Conservation (phyloP, 2,888 invertebrate species). For the Saturnia pavonia region DNA sequence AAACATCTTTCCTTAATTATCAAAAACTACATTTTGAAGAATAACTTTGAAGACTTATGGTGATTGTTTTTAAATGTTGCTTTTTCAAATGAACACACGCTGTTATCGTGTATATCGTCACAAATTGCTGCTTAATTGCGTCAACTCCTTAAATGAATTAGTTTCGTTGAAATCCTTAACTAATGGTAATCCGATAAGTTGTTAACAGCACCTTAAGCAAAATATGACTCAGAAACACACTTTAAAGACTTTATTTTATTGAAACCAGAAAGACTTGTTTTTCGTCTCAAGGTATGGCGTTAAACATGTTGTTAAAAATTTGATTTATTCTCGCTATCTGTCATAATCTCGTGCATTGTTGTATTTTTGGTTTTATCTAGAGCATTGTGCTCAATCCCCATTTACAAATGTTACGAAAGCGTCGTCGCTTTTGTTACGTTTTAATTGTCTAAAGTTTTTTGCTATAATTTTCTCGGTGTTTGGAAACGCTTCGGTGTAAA, state of each 20-base stretch:
- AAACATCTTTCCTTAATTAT: no score
- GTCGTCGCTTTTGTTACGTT: constrained; percentile 24
- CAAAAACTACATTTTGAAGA: background rate
- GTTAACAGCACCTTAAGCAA: constrained; percentile 17
- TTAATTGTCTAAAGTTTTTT: constrained; percentile 17
- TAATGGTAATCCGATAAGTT: constrained; percentile 15
- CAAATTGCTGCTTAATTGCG: background rate
- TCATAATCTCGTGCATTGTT: constrained; percentile 38
- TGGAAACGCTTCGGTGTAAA: constrained; percentile 16
- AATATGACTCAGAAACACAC: constrained; percentile 19
- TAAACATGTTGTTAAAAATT: background rate
- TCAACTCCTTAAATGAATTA: background rate
- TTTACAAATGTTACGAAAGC: constrained; percentile 34
- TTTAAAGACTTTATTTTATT: constrained; percentile 14
- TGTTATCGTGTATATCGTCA: background rate
- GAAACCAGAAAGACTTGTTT: constrained; percentile 15
- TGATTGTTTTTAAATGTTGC: background rate
- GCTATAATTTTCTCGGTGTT: constrained; percentile 5
- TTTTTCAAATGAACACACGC: background rate
- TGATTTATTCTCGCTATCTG: constrained; percentile 21
- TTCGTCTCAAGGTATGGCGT: constrained; percentile 22
- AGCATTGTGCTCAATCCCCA: constrained; percentile 31
- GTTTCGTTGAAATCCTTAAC: background rate
- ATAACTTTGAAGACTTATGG: background rate
- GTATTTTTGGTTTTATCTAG: constrained; percentile 35